Conservation (phyloP, 2,888 invertebrate species). For the Lycia hirtaria region DNA sequence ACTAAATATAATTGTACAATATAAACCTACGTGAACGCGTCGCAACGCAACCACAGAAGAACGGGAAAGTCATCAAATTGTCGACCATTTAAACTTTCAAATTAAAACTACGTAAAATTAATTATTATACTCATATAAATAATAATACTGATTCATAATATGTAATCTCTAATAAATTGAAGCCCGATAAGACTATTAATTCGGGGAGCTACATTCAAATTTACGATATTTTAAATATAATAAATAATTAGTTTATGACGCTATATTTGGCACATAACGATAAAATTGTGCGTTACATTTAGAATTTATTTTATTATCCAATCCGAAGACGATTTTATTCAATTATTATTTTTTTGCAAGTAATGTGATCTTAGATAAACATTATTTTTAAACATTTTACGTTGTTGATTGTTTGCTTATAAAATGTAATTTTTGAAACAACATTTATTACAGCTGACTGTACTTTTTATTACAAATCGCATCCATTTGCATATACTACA, state of each 20-base stretch:
- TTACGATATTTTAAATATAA: constrained; percentile 37
- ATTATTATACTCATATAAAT: constrained; percentile 24
- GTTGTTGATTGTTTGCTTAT: too few relatives aligned
- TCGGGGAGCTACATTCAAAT: constrained; percentile 34
- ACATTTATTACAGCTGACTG: not conserved
- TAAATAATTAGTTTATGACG: constrained; percentile 40
- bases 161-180: constrained; percentile 2
- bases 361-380: not conserved
- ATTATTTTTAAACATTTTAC: not conserved
- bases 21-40: constrained; percentile 81
- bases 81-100: constrained; percentile 48
- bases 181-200: constrained; percentile 33
- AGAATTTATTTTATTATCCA: constrained; percentile 29
- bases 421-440: too few relatives aligned
- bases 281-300: constrained; percentile 44
- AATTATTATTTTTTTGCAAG: constrained; percentile 20
- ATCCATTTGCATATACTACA: not conserved
- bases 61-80: constrained; percentile 66
- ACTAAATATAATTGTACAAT: constrained; percentile 66
- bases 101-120: constrained; percentile 36
- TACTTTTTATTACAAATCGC: not conserved
- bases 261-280: constrained; percentile 47
- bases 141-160: constrained; percentile 10
- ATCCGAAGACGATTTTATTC: constrained; percentile 25
- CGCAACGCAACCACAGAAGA: constrained; percentile 71